Conservation (phyloP, 2,113 vertebrate species). For the Eubucco bourcierii region DNA sequence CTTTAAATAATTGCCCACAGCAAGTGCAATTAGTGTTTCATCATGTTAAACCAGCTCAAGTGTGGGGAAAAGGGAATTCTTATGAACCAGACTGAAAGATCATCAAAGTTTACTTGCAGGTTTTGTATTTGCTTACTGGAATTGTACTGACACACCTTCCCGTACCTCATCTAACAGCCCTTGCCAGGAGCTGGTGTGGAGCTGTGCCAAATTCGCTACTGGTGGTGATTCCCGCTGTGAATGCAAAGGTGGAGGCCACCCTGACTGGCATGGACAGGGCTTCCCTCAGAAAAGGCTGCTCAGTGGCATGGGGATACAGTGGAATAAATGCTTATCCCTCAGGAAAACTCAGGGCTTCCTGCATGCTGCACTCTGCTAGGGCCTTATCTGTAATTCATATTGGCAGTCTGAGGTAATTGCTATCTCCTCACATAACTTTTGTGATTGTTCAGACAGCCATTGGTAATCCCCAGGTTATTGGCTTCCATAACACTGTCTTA, state of each 20-base stretch:
- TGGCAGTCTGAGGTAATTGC: fast-evolving
- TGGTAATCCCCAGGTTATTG: neutral
- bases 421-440: neutral
- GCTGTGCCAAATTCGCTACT: neutral
- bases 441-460: neutral
- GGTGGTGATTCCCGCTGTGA: neutral
- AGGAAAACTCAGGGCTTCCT: neutral
- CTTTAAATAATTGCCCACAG: conserved; percentile 38
- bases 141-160: neutral
- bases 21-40: conserved; percentile 23
- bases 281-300: neutral
- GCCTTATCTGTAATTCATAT: neutral
- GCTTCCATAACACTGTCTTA: neutral
- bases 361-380: fast-evolving
- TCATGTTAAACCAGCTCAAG: conserved; percentile 10
- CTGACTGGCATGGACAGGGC: fast-evolving
- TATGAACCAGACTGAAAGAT: neutral
- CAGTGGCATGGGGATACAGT: fast-evolving
- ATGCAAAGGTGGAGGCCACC: neutral
- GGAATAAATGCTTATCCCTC: fast-evolving
- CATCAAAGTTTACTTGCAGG: neutral
- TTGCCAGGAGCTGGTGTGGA: neutral
- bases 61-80: conserved; percentile 41
- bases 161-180: fast-evolving
- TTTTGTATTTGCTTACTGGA: neutral